Evolutionary conservation across 1,140 invertebrate genomes (phyloP), one percentile per base, ranked within the genome.

Genomic region (Eumeta japonica): DNA sequence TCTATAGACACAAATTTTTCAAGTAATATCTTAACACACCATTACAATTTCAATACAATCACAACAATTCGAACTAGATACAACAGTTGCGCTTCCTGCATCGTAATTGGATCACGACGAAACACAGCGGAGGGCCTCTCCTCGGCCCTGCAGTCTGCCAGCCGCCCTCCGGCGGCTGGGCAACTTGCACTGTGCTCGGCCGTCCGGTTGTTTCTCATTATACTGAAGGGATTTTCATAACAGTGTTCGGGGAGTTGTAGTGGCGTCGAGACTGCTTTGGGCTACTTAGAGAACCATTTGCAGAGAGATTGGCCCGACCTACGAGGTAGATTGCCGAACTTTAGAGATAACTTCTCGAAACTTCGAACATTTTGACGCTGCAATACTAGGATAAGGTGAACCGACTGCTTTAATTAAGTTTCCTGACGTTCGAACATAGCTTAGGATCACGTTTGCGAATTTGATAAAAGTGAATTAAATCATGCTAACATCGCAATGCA

Each of bases 371-470:
- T 72, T 65, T 71, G 65, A 65, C 51, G 57, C 57, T 66, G 55
- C 65, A 67, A 59, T 63, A 63, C 57, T 68, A 55, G 56, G 58
- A 68, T 63, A 71, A 65, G 62, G 62, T 73, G 63, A 63, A 67
- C 61, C 60, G 56, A 62, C 54, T 63, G 59, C 55, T 60, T 68
- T 63, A 64, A 66, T 67, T 64, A 67, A 66, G 46, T 66, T 46
- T 55, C n/a, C 43, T 46, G 47, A 52, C 44, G 45, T 57, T 58
- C 46, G 58, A 62, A 55, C 39, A 47, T 36, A 36, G 42, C 46
- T 58, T 51, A 56, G 24, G 35, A 41, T 55, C 46, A 48, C 46
- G 48, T 55, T 48, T 43, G 37, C 27, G 35, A 32, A 46, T 47
- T 46, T 43, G 36, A 50, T 52, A 46, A 41, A 30, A n/a, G n/a